Evolutionary conservation across 2,797 vertebrate genomes (phyloP), one percentile per base, ranked within the genome.

Genomic region (Catamblyrhynchus diadema): DNA sequence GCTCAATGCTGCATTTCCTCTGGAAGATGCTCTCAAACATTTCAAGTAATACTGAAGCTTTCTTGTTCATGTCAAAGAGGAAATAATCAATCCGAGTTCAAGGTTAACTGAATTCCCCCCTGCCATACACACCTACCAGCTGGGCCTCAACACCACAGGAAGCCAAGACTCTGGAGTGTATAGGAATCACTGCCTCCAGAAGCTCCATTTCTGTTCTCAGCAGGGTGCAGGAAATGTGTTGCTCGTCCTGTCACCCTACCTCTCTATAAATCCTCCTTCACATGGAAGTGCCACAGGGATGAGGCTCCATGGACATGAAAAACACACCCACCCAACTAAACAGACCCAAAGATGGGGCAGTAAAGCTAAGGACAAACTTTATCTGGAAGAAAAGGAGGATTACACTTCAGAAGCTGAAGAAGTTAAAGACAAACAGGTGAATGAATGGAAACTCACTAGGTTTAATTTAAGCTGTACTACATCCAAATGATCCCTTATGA

Each of bases 121-220:
- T 61, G 53, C 15, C 72, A 19, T 9, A 70, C 8, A 71, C 24
- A 82, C 19, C 35, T 50, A 79, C 16, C 45, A 88, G 50, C 14
- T 2, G 2, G 21, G 42, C 19, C 28, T 9, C 32, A 35, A 22
- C 32, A 21, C 18, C 7, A 6, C 1, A 15, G 28, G 41, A 84
- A 70, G 22, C 13, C 3, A 9, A 66, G 25, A 73, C 18, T 16
- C 32, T 33, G 33, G 22, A 45, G 7, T 0, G 0, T 1, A 42
- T 25, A 80, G 28, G 12, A 67, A 30, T 17, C 0, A 0, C 14
- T 17, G 14, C 11, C 62, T 65, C 13, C n/a, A 24, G 9, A 19
- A 86, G 8, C 25, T 61, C 37, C 14, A 3, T 15, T 66, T 69
- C 17, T 64, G 12, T 2, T 59, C 28, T 42, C 1, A 1, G 42